Evolutionary conservation across 2,888 invertebrate genomes (phyloP).

Genomic region (Apamea epomidion): DNA sequence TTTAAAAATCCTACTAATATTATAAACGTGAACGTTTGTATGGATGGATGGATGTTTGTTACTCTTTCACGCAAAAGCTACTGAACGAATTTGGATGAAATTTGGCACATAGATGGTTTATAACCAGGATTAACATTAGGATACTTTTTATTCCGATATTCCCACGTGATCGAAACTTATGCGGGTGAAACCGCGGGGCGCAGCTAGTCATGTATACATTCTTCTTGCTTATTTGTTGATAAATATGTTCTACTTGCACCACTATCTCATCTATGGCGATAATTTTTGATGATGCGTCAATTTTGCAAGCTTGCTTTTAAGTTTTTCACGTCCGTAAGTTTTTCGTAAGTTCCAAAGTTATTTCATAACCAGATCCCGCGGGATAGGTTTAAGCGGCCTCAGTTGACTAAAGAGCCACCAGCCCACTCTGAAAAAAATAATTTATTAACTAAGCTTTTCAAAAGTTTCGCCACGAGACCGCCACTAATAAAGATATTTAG

Average conservation of each 20-base stretch:
- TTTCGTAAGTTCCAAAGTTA: neutral
- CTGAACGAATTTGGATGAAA: no score
- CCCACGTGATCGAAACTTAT: no score
- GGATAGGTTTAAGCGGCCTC: no score
- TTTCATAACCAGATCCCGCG: neutral
- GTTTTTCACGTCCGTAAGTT: neutral
- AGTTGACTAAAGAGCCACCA: no score
- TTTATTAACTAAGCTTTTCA: neutral
- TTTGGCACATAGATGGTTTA: no score
- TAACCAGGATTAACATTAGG: no score
- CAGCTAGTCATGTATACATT: neutral
- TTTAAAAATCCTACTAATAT: neutral
- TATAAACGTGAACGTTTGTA: no score
- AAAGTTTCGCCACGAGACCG: neutral
- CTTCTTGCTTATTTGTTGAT: neutral
- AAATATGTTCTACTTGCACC: neutral
- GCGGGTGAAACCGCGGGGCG: no score
- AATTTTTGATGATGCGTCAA: no score
- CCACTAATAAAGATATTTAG: constrained; percentile 50
- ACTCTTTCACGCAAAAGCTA: no score
- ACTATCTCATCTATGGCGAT: neutral
- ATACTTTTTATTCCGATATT: no score
- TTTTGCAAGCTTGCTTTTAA: neutral
- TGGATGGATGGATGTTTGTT: no score
- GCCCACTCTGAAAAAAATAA: neutral